Evolutionary conservation across 2,797 vertebrate species (phyloP), one percentile per base, ranked within the genome.

Genomic region (Lacerta bilineata): DNA sequence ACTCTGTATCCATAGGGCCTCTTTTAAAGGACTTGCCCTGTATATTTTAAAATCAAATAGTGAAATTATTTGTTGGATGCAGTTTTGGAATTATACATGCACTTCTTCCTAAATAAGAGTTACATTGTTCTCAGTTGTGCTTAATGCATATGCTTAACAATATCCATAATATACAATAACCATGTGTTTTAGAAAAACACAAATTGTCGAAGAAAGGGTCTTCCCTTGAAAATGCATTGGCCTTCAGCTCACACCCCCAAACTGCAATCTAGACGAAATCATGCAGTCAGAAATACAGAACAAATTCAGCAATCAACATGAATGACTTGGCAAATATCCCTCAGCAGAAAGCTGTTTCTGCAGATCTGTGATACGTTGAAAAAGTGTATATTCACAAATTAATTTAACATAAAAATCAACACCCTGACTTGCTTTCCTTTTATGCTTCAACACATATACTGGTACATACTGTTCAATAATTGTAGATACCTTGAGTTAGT

Each of bases 401-500:
- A 75, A 39, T 39, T 87, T 55, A 84, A 89, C 46, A 25, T n/a
- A 74, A 90, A 87, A 87, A 81, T 29, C 36, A 43, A 29, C 59
- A 13, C 80, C 86, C 83, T 50, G 6, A 15, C 77, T 41, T 23
- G 5, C 61, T 25, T 71, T 20, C 27, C 89, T 91, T 90, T 87
- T 88, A 77, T 46, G 87, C 7, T 59, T 59, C 3, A 75, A 15
- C 3, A 29, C 46, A 75, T n/a, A n/a, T n/a, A n/a, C n/a, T n/a
- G n/a, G n/a, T 13, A 55, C 25, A 69, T 79, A 36, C 20, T 50
- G 23, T 50, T 77, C 0, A 1, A 36, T 2, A 3, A 27, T 3
- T 29, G 17, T 25, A 77, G 88, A 43, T 97, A 99, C 99, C 99
- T 98, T 95, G 99, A 98, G 68, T 99, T 99, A 88, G 99, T 99